Evolutionary conservation across 2,888 invertebrate genomes (phyloP).

Genomic region (Spilosoma lubricipeda): DNA sequence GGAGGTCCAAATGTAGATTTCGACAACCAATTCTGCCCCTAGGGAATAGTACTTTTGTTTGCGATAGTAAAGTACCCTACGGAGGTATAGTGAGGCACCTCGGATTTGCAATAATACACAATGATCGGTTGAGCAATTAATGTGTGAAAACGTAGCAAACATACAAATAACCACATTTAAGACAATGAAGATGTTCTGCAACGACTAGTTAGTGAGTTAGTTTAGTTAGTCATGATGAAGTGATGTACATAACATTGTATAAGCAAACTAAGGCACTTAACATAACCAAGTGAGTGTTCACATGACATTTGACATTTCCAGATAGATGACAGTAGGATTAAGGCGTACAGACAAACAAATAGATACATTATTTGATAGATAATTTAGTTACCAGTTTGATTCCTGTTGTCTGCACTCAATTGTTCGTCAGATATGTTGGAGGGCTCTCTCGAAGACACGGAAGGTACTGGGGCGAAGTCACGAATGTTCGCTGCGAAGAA

Average conservation of each 20-base stretch:
- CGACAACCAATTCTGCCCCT: neutral
- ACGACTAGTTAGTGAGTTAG: neutral
- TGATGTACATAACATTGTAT: neutral
- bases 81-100: neutral
- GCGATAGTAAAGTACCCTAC: neutral
- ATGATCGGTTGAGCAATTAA: neutral
- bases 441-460: constrained; percentile 72
- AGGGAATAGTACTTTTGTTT: neutral
- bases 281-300: neutral
- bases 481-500: constrained; percentile 71
- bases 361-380: neutral
- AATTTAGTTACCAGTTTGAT: constrained; percentile 66
- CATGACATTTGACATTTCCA: neutral
- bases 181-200: neutral
- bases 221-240: neutral
- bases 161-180: neutral
- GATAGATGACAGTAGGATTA: neutral
- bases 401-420: constrained; percentile 61
- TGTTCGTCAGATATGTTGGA: constrained; percentile 77
- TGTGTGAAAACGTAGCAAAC: neutral
- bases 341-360: neutral
- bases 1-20: neutral
- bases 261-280: neutral
- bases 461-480: constrained; percentile 62
- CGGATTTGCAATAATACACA: neutral